Base-by-base conservation (phyloP, 2,113 vertebrate species). In the Nymphicus hollandicus region DNA sequence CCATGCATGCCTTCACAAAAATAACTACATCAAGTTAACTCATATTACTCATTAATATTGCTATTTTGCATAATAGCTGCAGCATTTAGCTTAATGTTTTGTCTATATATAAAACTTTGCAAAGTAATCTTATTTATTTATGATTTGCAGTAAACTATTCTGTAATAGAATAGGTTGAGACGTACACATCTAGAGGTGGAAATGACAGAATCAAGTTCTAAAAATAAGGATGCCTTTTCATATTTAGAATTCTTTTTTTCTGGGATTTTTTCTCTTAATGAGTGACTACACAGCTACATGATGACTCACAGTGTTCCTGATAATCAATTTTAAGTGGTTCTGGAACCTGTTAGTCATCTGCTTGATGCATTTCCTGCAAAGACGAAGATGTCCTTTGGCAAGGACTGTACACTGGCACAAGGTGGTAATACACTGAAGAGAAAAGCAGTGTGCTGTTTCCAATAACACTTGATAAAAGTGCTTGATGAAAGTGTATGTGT, bases 301-400 rank as follows among this genome's bases (percentile, higher is more conserved):
- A 63, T 74, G 58, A 52, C 15, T 65, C 13, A 7, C 29, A 64
- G 10, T 25, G 23, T 64, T 52, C 56, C 69, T 47, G 17, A 79
- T n/a, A 39, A 15, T 60, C 50, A 31, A 1, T 6, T 84, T 19
- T 60, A 44, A 81, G 66, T 53, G 23, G 2, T 79, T 53, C 81
- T 89, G 84, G 84, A 79, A 73, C 28, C 49, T 12, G 12, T 80
- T 89, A 93, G 39, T 94, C 74, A 91, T 56, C 71, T 64, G 16
- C 24, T 17, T 80, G 73, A 91, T 89, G 37, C 19, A 53, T 93
- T 95, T 97, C 73, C 93, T 87, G 10, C 24, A 88, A 61, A 61
- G 19, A 66, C 11, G 37, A 86, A 47, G 50, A 17, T 27, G 13
- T 70, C n/a, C 23, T 70, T 74, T 70, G 41, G 41, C 19, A 70